Conservation (phyloP, 2,797 vertebrate species). For the Emydoidea blandingii region DNA sequence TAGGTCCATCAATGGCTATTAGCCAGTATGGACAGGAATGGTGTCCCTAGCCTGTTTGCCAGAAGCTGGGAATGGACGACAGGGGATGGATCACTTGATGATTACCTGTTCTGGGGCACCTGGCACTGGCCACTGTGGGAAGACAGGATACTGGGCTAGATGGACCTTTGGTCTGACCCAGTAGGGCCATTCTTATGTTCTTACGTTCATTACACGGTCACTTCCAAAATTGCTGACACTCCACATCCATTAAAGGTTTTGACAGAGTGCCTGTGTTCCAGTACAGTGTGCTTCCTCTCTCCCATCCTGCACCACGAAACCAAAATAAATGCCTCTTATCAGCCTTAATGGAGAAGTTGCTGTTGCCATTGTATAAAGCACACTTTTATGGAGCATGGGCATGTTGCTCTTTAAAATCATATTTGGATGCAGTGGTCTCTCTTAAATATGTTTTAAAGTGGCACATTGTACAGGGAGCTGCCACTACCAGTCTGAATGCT, state of each 20-base stretch:
- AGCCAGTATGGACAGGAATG: too few relatives aligned
- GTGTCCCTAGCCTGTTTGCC: too few relatives aligned
- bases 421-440: background rate
- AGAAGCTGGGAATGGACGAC: too few relatives aligned
- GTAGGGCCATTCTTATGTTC: background rate
- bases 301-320: background rate
- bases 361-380: background rate
- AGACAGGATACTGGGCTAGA: too few relatives aligned
- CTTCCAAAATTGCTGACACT: background rate
- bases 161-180: background rate
- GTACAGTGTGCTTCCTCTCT: background rate
- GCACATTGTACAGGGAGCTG: background rate
- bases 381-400: background rate
- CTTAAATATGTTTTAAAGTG: background rate
- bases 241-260: background rate
- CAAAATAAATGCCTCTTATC: background rate
- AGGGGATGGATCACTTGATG: too few relatives aligned
- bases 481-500: background rate
- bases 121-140: too few relatives aligned
- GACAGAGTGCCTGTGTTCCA: background rate
- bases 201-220: background rate
- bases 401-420: background rate
- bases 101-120: too few relatives aligned
- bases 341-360: background rate
- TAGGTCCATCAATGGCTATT: too few relatives aligned